Conservation (phyloP, 2,797 vertebrate genomes). For the Calcarius lapponicus region DNA sequence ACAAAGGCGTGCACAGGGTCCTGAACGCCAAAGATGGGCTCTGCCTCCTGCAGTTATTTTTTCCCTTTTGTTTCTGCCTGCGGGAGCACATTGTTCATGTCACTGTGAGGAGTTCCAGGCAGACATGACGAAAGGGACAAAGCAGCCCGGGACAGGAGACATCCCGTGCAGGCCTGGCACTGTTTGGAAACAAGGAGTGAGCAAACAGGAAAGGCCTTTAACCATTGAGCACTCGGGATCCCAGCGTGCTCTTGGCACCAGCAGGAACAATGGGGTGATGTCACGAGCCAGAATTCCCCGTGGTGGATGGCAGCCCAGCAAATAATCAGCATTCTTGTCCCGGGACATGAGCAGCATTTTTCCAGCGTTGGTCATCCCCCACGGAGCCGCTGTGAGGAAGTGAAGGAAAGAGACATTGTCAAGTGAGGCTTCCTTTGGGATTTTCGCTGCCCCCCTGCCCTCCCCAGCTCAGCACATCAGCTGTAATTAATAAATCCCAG, state of each 20-base stretch:
- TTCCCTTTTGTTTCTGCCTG: conserved; percentile 12
- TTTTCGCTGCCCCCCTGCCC: neutral
- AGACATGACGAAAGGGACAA: conserved; percentile 55
- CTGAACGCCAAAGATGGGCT: conserved; percentile 24
- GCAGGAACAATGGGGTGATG: conserved; percentile 49
- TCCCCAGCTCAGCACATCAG: neutral
- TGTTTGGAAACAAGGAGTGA: conserved; percentile 35
- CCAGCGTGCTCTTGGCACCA: neutral
- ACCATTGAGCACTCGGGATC: neutral
- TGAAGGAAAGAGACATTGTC: conserved; percentile 36
- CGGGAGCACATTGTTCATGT: neutral
- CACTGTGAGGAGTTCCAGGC: conserved; percentile 50
- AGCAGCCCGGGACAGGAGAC: conserved; percentile 22
- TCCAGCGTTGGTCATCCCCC: neutral
- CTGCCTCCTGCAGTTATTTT: conserved; percentile 46
- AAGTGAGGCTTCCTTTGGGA: conserved; percentile 35
- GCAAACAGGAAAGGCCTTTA: conserved; percentile 66
- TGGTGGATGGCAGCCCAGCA: neutral
- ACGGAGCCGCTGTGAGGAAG: neutral
- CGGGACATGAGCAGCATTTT: conserved; percentile 1
- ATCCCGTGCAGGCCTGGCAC: neutral
- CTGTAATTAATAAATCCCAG: conserved; percentile 5
- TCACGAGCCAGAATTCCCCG: conserved; percentile 42
- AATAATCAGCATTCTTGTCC: neutral
- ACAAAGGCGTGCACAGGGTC: neutral